Conservation (phyloP, 2,113 vertebrate species). For the Bagarius yarrelli region DNA sequence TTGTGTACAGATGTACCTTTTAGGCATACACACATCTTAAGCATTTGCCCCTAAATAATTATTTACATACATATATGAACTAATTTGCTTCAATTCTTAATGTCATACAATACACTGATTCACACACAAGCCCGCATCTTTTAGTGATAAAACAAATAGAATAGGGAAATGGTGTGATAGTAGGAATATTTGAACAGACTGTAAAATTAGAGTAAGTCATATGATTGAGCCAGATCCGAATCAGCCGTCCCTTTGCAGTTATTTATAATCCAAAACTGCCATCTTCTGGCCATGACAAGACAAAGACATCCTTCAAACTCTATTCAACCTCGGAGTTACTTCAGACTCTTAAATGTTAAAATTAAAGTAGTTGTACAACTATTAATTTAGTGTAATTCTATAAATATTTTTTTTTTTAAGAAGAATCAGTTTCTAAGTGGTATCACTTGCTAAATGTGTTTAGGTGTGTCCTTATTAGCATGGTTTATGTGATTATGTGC, state of each 20-base stretch:
- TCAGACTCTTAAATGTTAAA: background rate
- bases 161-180: background rate
- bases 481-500: slow-evolving; percentile 11
- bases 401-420: background rate
- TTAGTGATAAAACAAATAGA: background rate
- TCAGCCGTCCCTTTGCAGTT: background rate
- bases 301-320: background rate
- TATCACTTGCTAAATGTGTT: background rate
- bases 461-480: background rate
- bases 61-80: background rate
- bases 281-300: slow-evolving; percentile 46
- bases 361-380: background rate
- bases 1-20: slow-evolving; percentile 50
- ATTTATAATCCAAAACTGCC: slow-evolving; percentile 50
- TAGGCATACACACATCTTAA: slow-evolving; percentile 8
- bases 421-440: background rate
- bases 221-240: slow-evolving; percentile 1
- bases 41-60: background rate
- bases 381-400: background rate
- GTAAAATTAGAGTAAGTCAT: background rate
- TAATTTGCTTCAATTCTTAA: background rate
- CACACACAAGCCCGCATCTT: background rate
- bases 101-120: background rate
- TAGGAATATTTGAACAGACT: background rate
- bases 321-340: background rate